phyloP scores from a whole-genome alignment of 1,140 invertebrate genomes.

The Papilio machaon region DNA sequence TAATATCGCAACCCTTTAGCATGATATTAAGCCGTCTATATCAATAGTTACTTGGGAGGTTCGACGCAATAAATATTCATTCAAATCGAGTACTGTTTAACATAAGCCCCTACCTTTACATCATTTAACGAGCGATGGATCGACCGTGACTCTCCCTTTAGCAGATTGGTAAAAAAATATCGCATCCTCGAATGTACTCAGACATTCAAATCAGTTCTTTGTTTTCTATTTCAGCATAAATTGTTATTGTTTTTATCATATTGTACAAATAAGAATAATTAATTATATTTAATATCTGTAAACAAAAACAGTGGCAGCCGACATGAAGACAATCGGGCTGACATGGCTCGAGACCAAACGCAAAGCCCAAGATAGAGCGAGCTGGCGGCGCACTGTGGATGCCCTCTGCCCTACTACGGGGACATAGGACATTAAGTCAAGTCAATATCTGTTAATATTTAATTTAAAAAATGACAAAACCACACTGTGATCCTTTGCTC shows the following conservation, averaged over 20 bases:
- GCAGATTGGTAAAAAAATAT: conserved; percentile 5
- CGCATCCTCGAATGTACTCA: not conserved
- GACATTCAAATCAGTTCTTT: conserved; percentile 8
- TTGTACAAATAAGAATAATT: too few relatives aligned
- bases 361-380: too few relatives aligned
- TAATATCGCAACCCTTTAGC: not conserved
- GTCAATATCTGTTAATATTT: too few relatives aligned
- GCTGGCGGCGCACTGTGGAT: too few relatives aligned
- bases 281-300: too few relatives aligned
- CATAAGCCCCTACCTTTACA: conserved; percentile 11
- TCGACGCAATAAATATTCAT: conserved; percentile 23
- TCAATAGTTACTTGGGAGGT: conserved; percentile 1
- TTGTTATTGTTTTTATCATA: not conserved
- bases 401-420: too few relatives aligned
- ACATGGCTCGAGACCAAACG: too few relatives aligned
- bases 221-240: not conserved
- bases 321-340: too few relatives aligned
- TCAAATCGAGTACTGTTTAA: conserved; percentile 18
- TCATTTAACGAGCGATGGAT: conserved; percentile 26
- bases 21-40: not conserved
- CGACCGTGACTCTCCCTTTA: conserved; percentile 5
- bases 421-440: too few relatives aligned
- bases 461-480: too few relatives aligned
- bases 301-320: too few relatives aligned
- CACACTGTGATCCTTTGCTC: too few relatives aligned